phyloP scores from a whole-genome alignment of 2,888 invertebrate genomes.

The Hypolimnas misippus region DNA sequence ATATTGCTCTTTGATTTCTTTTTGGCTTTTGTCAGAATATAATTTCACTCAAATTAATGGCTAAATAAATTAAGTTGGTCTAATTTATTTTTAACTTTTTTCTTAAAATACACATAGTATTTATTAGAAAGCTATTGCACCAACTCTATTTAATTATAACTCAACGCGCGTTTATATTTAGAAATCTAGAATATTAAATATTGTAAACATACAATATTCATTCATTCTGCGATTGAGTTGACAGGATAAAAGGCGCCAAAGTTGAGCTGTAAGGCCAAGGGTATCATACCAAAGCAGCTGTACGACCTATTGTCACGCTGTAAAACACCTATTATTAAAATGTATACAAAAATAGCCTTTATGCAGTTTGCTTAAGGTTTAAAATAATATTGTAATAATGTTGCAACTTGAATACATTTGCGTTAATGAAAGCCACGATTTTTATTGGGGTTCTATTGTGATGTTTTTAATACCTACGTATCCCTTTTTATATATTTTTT shows the following conservation, averaged over 20 bases:
- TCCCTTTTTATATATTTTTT: slow-evolving; percentile 44
- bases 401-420: slow-evolving; percentile 45
- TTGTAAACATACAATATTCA: slow-evolving; percentile 34
- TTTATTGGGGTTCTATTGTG: slow-evolving; percentile 54
- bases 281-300: slow-evolving; percentile 58
- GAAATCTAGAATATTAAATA: slow-evolving; percentile 6
- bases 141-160: slow-evolving; percentile 6
- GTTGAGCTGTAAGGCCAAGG: slow-evolving; percentile 47
- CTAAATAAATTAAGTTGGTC: no score
- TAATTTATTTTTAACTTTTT: no score
- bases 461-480: slow-evolving; percentile 40
- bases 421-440: slow-evolving; percentile 58
- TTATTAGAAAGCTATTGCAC: no score
- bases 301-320: slow-evolving; percentile 58
- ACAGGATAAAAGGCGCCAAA: slow-evolving; percentile 46
- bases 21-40: no score
- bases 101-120: no score
- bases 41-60: no score
- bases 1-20: no score
- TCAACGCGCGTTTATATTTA: background rate
- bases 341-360: slow-evolving; percentile 47
- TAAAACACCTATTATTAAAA: slow-evolving; percentile 47
- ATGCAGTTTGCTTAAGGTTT: slow-evolving; percentile 36
- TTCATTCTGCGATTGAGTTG: slow-evolving; percentile 34
- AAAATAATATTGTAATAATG: slow-evolving; percentile 32